Percentiles rank a stretch among this genome's conserved stretches.
Conservation (phyloP, 2,888 invertebrate genomes). For the Antitype chi region DNA sequence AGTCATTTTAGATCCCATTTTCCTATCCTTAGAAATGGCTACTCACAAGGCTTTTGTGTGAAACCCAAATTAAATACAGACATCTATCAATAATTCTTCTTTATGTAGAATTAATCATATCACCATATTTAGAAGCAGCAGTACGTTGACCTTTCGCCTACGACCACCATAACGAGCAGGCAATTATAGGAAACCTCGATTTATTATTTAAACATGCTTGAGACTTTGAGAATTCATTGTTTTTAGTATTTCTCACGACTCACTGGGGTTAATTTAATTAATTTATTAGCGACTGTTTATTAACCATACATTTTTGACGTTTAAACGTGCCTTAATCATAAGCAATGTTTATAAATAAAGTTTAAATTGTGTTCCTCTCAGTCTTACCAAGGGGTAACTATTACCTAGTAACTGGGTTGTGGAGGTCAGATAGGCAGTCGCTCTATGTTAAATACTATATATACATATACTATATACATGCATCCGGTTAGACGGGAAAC, state of each 20-base stretch:
- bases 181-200: constrained; percentile 19
- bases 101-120: constrained; percentile 15
- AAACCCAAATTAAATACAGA: background rate
- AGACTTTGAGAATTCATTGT: background rate
- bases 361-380: too few relatives aligned
- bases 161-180: constrained; percentile 32
- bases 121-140: constrained; percentile 19
- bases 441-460: too few relatives aligned
- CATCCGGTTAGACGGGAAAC: too few relatives aligned
- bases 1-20: background rate
- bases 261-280: too few relatives aligned
- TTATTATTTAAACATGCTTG: background rate
- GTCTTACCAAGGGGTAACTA: too few relatives aligned
- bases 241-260: constrained; percentile 7
- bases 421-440: too few relatives aligned
- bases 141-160: constrained; percentile 49
- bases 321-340: too few relatives aligned
- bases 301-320: too few relatives aligned
- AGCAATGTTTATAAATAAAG: too few relatives aligned
- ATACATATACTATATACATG: too few relatives aligned
- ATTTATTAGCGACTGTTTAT: too few relatives aligned
- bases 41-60: background rate
- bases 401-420: too few relatives aligned
- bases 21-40: background rate
- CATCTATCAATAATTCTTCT: background rate